Evolutionary conservation across 2,113 vertebrate genomes (phyloP).

Genomic region (Ceyx margarethae): DNA sequence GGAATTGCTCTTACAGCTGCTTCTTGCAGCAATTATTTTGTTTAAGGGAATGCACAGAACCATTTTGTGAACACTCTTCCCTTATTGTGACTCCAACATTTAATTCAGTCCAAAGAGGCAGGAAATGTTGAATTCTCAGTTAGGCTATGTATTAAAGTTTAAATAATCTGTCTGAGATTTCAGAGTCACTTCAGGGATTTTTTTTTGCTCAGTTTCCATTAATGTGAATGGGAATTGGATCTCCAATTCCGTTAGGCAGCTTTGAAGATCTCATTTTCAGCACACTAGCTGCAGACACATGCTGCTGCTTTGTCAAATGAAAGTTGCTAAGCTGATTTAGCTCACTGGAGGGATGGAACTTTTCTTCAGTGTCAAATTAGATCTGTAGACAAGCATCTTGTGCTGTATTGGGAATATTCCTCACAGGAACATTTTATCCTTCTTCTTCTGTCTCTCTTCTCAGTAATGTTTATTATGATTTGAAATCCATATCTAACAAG

Average conservation of each 20-base stretch:
- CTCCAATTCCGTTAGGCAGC: background rate
- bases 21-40: background rate
- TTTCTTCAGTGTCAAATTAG: background rate
- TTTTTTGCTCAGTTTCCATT: background rate
- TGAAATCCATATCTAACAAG: conserved; percentile 89
- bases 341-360: background rate
- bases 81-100: background rate
- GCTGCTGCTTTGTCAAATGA: background rate
- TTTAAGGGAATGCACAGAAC: background rate
- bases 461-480: conserved; percentile 92
- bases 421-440: background rate
- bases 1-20: background rate
- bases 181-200: background rate
- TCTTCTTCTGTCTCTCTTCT: background rate
- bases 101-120: background rate
- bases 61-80: background rate
- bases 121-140: background rate
- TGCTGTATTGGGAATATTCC: background rate
- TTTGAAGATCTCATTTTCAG: conserved; percentile 13
- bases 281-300: background rate
- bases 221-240: background rate
- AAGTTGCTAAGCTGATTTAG: conserved; percentile 8
- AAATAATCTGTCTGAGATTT: conserved; percentile 22
- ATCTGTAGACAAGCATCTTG: background rate
- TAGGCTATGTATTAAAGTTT: background rate